Percentiles rank a stretch among this genome's conserved stretches.
Conservation (phyloP, 2,888 invertebrate genomes). For the Eulithis testata region DNA sequence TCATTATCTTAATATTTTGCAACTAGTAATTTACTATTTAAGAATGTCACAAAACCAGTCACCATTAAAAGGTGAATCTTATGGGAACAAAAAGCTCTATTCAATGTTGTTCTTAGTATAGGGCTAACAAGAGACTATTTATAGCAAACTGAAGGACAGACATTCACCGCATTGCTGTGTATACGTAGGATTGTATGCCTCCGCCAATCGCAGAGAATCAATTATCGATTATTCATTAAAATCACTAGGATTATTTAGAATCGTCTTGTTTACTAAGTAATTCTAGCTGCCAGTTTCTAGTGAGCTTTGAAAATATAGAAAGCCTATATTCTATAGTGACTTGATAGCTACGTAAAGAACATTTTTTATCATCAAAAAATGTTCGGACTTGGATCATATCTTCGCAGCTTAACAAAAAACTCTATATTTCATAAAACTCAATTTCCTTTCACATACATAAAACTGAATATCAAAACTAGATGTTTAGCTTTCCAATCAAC, state of each 20-base stretch:
- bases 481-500: not conserved
- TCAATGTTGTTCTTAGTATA: constrained; percentile 46
- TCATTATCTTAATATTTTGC: no score
- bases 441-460: not conserved
- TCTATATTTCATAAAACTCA: not conserved
- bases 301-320: no score
- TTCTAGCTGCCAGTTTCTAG: no score
- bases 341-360: no score
- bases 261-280: no score
- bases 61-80: constrained; percentile 48
- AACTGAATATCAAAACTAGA: not conserved
- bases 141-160: constrained; percentile 74
- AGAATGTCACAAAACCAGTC: constrained; percentile 30
- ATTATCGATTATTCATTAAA: constrained; percentile 15
- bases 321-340: no score
- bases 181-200: constrained; percentile 19
- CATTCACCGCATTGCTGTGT: constrained; percentile 64
- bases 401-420: not conserved
- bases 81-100: constrained; percentile 48
- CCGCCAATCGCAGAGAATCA: constrained; percentile 24
- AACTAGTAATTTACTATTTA: constrained; percentile 3
- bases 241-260: no score
- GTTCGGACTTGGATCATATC: no score
- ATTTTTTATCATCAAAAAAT: no score
- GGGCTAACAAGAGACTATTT: constrained; percentile 66